Conservation (phyloP, 1,140 invertebrate genomes). For the Pygmarrhopalites habei region DNA sequence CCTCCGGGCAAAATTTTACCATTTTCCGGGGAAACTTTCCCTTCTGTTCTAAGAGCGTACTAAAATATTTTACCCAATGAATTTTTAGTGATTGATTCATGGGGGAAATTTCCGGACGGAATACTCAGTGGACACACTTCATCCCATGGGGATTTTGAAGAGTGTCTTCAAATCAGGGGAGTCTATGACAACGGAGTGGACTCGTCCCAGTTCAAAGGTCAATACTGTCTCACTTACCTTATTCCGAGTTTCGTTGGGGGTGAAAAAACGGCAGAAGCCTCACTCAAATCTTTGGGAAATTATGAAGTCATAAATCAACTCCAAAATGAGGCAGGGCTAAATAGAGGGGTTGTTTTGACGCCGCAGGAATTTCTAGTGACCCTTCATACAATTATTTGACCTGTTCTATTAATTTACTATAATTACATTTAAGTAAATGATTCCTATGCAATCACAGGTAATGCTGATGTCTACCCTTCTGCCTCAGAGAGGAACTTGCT, state of each 20-base stretch:
- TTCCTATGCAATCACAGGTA: no score
- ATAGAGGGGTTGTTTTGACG: neutral
- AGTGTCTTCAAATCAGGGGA: constrained; percentile 37
- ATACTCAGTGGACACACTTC: constrained; percentile 22
- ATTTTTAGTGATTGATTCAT: constrained; percentile 7
- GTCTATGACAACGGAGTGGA: neutral
- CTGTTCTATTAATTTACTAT: no score
- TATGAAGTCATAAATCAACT: neutral
- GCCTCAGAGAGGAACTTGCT: constrained; percentile 1
- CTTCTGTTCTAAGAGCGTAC: no score
- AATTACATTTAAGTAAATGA: no score
- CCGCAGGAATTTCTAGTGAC: neutral
- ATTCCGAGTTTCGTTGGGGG: neutral
- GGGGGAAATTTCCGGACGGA: constrained; percentile 27
- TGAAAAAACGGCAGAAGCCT: neutral
- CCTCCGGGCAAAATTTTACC: no score
- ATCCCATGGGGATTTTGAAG: constrained; percentile 21
- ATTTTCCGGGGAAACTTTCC: no score
- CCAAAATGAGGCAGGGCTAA: no score
- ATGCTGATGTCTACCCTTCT: neutral
- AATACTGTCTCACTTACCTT: constrained; percentile 15
- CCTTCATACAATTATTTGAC: no score
- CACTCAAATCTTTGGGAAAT: neutral
- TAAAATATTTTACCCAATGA: no score
- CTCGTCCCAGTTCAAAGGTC: neutral